Evolutionary conservation across 2,113 vertebrate genomes (phyloP), one percentile per base, ranked within the genome.

Genomic region (Brevimyrus niger): DNA sequence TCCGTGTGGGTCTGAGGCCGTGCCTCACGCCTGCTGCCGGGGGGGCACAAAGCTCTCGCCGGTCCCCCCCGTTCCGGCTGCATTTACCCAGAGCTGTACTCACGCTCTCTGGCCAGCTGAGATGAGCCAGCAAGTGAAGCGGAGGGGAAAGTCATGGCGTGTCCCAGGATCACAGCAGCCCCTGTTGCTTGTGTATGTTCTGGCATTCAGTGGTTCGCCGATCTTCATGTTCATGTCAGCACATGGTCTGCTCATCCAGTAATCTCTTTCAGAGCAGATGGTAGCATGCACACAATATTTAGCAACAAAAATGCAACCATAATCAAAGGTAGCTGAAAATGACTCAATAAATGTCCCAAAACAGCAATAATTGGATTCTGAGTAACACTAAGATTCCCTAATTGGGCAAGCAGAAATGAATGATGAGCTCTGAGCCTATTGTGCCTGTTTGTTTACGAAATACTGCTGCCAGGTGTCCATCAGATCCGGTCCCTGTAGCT

Each of bases 401-500:
- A 27, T 51, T 50, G 47, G 50, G 9, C 88, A 35, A 55, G 48
- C 47, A 65, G 31, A 82, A 53, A 76, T 80, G 27, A 82, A 19
- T 73, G 91, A 88, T 38, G 92, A 89, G 92, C 93, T 93, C 94
- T 95, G 92, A 94, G 93, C 95, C 94, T 93, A 94, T 93, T 94
- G 94, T 93, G 93, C 94, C 93, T 95, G 94, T 94, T 93, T 93
- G 92, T 92, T 91, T 91, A 93, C 92, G 89, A 91, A 93, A 44
- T 86, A 17, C 84, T 35, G 82, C 82, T 47, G 82, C 82, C 82
- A 84, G 82, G 82, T 87, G 31, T 53, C 50, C 91, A 92, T 90
- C 89, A 90, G 89, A 91, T 87, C 90, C 88, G 90, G 91, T 91
- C 92, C 92, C 91, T 55, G 91, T 92, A 93, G 93, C 90, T 93